These are phyloP conservation scores for Parauchenoglanis punctatus DNA, from an alignment of 2,797 vertebrate species.

Conservation along the genomic window DNA sequence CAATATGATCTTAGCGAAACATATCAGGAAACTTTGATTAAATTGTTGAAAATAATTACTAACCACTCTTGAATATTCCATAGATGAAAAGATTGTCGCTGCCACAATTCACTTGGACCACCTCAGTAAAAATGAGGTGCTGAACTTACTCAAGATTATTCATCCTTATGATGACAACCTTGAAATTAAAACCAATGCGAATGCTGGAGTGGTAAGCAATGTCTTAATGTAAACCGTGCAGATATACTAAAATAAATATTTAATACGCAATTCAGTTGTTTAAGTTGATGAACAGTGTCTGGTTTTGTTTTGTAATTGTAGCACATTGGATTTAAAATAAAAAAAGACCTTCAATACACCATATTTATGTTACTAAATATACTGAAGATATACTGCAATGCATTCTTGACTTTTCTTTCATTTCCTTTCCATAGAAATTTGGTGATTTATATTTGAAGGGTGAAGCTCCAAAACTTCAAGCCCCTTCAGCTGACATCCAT, in stretches of 20 bases:
- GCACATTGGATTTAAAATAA: neutral
- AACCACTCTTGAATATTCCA: neutral
- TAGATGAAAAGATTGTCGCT: constrained; percentile 73
- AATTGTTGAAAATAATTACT: neutral
- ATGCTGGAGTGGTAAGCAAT: constrained; percentile 46
- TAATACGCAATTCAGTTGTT: neutral
- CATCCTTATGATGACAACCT: constrained; percentile 76
- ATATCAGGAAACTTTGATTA: neutral
- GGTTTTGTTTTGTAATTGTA: neutral
- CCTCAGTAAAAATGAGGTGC: constrained; percentile 69
- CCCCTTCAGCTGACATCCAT: constrained; percentile 57
- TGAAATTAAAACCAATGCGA: constrained; percentile 72
- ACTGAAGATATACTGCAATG: neutral
- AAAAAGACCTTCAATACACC: neutral
- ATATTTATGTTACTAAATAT: neutral
- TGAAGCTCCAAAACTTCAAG: constrained; percentile 48
- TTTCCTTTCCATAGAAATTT: constrained; percentile 33
- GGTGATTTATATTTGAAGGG: constrained; percentile 48
- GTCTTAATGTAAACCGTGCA: neutral
- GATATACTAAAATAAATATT: neutral
- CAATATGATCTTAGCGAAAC: neutral
- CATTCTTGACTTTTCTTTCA: neutral
- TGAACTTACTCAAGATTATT: constrained; percentile 70
- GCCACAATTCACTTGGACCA: constrained; percentile 78
- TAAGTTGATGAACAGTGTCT: neutral